Percentiles rank a stretch among this genome's conserved stretches.
These are phyloP conservation scores for Apteryx mantelli DNA, from an alignment of 2,113 vertebrate genomes.

Conservation along the genomic window DNA sequence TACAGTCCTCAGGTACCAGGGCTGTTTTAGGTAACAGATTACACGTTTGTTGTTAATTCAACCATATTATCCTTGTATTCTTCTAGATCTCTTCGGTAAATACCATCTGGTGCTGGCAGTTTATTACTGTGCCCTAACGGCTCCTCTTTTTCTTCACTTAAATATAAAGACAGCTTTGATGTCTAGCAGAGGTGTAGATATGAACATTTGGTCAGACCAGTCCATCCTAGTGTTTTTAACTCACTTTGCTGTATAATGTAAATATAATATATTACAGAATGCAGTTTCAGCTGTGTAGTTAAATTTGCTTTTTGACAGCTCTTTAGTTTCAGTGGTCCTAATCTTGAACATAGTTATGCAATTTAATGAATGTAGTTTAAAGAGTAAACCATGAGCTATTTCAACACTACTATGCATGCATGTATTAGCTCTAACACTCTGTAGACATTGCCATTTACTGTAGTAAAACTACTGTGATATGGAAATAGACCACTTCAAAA, in stretches of 20 bases:
- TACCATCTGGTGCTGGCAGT: background rate
- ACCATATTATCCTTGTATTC: background rate
- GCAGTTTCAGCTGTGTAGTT: background rate
- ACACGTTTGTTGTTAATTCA: background rate
- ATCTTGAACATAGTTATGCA: background rate
- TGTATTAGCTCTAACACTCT: background rate
- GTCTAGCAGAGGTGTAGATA: background rate
- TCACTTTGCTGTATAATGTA: background rate
- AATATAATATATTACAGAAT: background rate
- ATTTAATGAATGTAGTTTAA: background rate
- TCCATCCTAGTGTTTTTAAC: background rate
- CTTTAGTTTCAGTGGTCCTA: background rate
- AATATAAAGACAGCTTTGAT: background rate
- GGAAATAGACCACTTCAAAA: background rate
- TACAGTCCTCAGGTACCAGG: background rate
- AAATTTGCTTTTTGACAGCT: background rate
- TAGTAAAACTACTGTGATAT: background rate
- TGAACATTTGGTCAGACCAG: background rate
- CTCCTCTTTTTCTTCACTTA: background rate
- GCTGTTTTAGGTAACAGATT: background rate
- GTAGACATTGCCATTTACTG: background rate
- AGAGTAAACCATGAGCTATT: background rate
- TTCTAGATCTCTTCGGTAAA: background rate
- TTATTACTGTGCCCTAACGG: background rate
- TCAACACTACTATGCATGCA: background rate